Base-by-base conservation (phyloP, 2,797 vertebrate species). In the Scolopax rusticola region DNA sequence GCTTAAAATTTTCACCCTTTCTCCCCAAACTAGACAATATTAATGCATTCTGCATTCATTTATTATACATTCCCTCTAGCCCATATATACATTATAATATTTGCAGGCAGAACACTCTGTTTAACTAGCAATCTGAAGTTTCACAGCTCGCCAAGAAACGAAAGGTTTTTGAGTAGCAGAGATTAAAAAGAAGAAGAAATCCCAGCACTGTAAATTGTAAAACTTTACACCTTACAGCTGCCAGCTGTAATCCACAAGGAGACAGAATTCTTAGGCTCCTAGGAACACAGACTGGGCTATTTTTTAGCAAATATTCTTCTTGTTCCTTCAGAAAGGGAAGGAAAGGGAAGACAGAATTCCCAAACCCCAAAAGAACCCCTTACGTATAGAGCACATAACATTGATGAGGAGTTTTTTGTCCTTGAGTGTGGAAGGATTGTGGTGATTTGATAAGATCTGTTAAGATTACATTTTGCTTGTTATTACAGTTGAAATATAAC, bases 131-230 rank as follows among this genome's bases (percentile, higher is more conserved):
- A 87, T 81, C 71, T 94, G 48, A 85, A 80, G 84, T 93, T 78
- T 90, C 81, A 93, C 76, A 93, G 40, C 63, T 94, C 0, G 12
- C 89, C 91, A 95, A 93, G 64, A 93, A 94, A 89, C 2, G 6
- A 68, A 95, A 91, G 69, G 36, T 12, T 77, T 97, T 95, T 86
- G 93, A 85, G 59, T 76, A 81, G 75, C 25, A 73, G 64, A 95
- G 89, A 88, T 92, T 94, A 97, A 97, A 96, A 96, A 92, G 68
- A 95, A 95, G 84, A 96, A 91, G 63, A 96, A 96, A 96, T 75
- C 92, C 87, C 92, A 93, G 56, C 60, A 64, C 71, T 91, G 65
- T 96, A 97, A 95, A 76, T 48, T 96, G 69, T 91, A 84, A 96
- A 93, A 96, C 33, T 69, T 89, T 90, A 90, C 83, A 95, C 88